phyloP scores from a whole-genome alignment of 2,113 vertebrate species.

The Eolophus roseicapilla region DNA sequence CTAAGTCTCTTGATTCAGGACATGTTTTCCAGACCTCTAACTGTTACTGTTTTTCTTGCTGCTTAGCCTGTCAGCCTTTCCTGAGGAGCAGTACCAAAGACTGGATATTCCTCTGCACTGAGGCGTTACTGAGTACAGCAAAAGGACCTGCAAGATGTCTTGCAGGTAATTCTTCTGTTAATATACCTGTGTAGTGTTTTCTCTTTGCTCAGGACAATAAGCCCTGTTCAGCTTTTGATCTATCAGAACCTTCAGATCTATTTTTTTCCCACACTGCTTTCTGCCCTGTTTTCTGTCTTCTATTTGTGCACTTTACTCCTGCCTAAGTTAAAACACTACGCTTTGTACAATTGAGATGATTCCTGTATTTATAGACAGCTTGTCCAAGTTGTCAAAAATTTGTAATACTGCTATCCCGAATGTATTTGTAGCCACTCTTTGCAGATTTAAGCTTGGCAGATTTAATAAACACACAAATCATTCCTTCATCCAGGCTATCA shows the following conservation, averaged over 20 bases:
- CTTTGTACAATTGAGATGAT: neutral
- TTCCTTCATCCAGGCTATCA: constrained; percentile 45
- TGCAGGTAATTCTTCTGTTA: neutral
- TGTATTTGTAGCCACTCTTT: constrained; percentile 6
- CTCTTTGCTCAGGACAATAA: neutral
- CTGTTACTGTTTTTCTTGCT: neutral
- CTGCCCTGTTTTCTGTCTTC: neutral
- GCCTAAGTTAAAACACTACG: neutral
- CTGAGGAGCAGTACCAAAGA: neutral
- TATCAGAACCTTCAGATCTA: neutral
- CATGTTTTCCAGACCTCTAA: neutral
- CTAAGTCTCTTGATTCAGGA: neutral
- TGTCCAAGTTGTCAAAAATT: constrained; percentile 54
- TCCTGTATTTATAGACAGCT: constrained; percentile 28
- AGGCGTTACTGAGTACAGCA: neutral
- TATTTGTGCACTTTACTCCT: neutral
- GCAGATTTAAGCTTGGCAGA: constrained; percentile 54
- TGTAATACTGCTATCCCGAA: constrained; percentile 1
- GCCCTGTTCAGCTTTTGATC: neutral
- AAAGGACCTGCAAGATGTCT: neutral
- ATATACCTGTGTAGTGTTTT: neutral
- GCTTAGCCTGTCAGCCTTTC: neutral
- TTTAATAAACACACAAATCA: constrained; percentile 55
- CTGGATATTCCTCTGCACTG: neutral
- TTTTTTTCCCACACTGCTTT: neutral